phyloP scores from a whole-genome alignment of 53 echinoderm and acorn worm genomes.

The Pentamera pediparva region DNA sequence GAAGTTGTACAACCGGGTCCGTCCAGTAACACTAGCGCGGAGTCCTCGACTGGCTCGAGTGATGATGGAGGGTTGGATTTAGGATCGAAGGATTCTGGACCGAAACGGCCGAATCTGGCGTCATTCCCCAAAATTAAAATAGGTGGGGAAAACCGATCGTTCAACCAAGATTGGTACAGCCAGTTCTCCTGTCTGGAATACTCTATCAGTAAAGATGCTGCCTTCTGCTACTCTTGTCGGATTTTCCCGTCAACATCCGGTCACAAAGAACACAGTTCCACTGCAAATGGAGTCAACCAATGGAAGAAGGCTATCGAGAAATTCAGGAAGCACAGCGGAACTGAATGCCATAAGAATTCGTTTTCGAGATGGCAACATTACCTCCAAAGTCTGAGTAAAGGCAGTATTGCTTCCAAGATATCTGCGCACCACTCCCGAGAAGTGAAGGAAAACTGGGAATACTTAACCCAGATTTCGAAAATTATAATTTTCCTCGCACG shows the following conservation, averaged over 20 bases:
- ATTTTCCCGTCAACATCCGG: neutral
- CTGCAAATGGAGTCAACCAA: neutral
- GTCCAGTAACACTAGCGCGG: neutral
- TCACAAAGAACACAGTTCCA: neutral
- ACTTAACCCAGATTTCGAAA: neutral
- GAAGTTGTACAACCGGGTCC: neutral
- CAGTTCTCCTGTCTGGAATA: neutral
- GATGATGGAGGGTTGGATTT: neutral
- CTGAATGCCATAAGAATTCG: neutral
- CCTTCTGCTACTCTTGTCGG: slow-evolving; percentile 8
- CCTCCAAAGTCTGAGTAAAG: slow-evolving; percentile 6
- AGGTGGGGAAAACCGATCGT: slow-evolving; percentile 10
- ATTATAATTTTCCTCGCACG: neutral
- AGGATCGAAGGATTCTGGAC: slow-evolving; percentile 14
- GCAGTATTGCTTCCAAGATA: neutral
- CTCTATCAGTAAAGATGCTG: neutral
- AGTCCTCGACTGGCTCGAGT: neutral
- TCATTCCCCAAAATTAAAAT: slow-evolving; percentile 13
- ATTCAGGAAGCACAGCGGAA: slow-evolving; percentile 1
- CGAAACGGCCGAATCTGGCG: slow-evolving; percentile 1
- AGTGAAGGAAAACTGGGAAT: slow-evolving; percentile 1
- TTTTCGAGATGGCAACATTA: slow-evolving; percentile 5
- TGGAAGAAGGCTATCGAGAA: slow-evolving; percentile 4
- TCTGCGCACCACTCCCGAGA: neutral
- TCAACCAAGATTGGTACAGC: slow-evolving; percentile 1